Percentiles rank a stretch among this genome's conserved stretches.
These are phyloP conservation scores for Mixornis gularis DNA, from an alignment of 2,113 vertebrate species.

Conservation along the genomic window DNA sequence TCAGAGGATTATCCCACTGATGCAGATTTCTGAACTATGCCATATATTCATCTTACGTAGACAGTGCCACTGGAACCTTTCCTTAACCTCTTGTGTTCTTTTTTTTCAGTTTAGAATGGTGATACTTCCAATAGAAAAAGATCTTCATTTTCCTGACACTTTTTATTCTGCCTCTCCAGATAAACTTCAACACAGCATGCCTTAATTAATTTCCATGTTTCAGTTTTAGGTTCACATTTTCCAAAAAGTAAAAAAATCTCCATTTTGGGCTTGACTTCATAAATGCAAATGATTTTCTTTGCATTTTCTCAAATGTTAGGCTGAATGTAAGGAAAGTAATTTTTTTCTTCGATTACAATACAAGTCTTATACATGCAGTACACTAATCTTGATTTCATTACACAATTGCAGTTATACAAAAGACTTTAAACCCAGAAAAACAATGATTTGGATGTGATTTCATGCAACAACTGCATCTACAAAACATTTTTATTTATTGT, in stretches of 20 bases:
- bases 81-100: neutral
- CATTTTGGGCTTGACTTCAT: neutral
- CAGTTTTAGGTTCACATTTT: neutral
- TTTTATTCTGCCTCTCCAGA: neutral
- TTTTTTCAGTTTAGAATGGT: neutral
- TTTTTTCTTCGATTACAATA: conserved; percentile 11
- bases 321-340: neutral
- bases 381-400: conserved; percentile 45
- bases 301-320: neutral
- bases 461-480: conserved; percentile 5
- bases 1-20: neutral
- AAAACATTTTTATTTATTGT: conserved; percentile 31
- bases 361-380: neutral
- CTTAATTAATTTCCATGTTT: neutral
- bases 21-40: neutral
- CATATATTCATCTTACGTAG: neutral
- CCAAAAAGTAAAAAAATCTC: neutral
- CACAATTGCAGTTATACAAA: conserved; percentile 23
- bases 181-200: neutral
- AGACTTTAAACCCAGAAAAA: conserved; percentile 27
- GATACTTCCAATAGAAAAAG: neutral
- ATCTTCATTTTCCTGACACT: neutral
- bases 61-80: neutral
- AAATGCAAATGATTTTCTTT: neutral
- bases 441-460: conserved; percentile 57